Conservation (phyloP, 2,113 vertebrate species). For the Tupaia tana region DNA sequence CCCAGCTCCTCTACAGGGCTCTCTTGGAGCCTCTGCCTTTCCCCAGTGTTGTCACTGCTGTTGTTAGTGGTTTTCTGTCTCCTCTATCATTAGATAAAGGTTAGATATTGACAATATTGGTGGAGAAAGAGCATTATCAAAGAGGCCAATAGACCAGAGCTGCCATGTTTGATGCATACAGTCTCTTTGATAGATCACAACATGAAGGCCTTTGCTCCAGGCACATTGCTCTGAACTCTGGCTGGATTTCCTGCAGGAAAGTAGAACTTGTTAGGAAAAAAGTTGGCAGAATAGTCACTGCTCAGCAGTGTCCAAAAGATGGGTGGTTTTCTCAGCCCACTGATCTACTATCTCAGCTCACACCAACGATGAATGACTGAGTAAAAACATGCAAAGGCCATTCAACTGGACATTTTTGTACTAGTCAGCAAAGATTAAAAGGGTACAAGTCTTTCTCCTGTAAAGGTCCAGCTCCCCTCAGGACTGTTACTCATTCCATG, state of each 20-base stretch:
- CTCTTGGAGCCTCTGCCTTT: no score
- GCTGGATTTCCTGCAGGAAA: neutral
- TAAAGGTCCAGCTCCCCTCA: accelerated
- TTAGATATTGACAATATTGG: neutral
- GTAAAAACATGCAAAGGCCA: neutral
- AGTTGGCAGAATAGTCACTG: neutral
- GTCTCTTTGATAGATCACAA: neutral
- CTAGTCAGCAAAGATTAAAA: no score
- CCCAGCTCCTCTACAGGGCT: accelerated
- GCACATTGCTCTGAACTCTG: no score
- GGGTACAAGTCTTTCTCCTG: accelerated
- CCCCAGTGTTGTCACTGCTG: accelerated
- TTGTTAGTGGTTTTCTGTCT: neutral
- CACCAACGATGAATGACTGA: neutral
- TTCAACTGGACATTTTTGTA: accelerated
- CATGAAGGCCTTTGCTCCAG: neutral
- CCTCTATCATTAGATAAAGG: neutral
- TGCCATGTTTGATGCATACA: neutral
- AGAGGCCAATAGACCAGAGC: neutral
- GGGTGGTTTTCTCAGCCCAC: no score
- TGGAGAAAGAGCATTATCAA: neutral
- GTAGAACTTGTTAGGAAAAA: neutral
- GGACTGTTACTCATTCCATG: no score
- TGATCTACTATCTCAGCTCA: neutral
- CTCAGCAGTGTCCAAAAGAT: neutral